Evolutionary conservation across 2,113 vertebrate genomes (phyloP).

Genomic region (Melozone crissalis): DNA sequence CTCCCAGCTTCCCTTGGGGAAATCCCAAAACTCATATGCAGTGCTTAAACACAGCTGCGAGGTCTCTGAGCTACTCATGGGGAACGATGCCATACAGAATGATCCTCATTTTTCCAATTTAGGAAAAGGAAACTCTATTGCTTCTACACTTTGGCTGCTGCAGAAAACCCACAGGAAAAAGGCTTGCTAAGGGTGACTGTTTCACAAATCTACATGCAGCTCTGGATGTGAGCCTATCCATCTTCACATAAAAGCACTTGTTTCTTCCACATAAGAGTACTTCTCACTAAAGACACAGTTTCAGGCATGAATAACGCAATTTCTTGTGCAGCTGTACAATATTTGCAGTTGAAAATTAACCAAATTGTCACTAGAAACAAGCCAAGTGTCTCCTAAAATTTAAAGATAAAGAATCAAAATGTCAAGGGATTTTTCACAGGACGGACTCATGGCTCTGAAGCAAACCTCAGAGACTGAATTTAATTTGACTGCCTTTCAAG

Average conservation of each 20-base stretch:
- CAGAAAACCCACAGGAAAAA: not conserved
- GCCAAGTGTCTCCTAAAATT: not conserved
- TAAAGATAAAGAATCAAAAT: not conserved
- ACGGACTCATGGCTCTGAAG: not conserved
- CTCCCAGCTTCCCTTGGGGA: not conserved
- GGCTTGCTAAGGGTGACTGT: not conserved
- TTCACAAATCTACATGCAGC: not conserved
- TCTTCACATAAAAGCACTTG: not conserved
- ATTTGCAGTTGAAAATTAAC: not conserved
- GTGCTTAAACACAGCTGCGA: not conserved
- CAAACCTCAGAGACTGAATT: not conserved
- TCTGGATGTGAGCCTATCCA: not conserved
- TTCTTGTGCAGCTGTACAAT: not conserved
- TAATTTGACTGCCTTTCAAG: not conserved
- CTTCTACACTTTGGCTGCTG: not conserved
- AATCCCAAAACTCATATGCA: not conserved
- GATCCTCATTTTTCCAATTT: not conserved
- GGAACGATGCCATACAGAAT: not conserved
- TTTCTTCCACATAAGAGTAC: not conserved
- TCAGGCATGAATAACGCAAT: not conserved
- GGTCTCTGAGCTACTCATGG: not conserved
- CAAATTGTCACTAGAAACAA: not conserved
- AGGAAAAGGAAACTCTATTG: not conserved
- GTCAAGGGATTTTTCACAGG: not conserved
- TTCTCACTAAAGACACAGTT: not conserved